Conservation (phyloP, 2,797 vertebrate genomes). For the Mus spretus region DNA sequence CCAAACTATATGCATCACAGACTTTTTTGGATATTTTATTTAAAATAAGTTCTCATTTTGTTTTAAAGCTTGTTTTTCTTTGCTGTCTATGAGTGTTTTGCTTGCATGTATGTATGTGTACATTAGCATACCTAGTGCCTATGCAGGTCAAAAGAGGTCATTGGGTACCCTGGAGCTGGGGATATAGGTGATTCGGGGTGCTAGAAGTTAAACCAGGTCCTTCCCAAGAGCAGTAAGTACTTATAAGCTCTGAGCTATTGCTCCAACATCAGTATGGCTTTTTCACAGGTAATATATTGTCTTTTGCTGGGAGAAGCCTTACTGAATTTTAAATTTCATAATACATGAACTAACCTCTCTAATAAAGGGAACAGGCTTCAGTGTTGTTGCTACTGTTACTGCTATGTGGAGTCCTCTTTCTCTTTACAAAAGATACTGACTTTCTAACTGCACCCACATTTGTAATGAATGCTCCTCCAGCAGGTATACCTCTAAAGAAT, state of each 20-base stretch:
- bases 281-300: background rate
- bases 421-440: background rate
- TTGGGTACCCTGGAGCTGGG: background rate
- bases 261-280: background rate
- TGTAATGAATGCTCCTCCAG: background rate
- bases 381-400: background rate
- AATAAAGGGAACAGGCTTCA: background rate
- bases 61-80: background rate
- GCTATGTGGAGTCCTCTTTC: background rate
- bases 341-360: background rate
- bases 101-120: background rate
- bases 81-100: background rate
- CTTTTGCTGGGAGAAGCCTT: background rate
- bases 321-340: slow-evolving; percentile 3
- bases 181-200: background rate
- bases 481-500: background rate
- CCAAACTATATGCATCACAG: background rate
- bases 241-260: background rate
- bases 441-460: background rate
- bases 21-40: slow-evolving; percentile 30
- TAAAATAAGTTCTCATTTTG: background rate
- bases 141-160: background rate
- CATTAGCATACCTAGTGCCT: background rate
- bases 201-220: background rate
- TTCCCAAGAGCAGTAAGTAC: background rate